A percentile compares a stretch with the other conserved stretches of the same genome.
These are phyloP conservation scores for Epinephelus coioides DNA, from an alignment of 2,797 vertebrate genomes.

Conservation along the genomic window DNA sequence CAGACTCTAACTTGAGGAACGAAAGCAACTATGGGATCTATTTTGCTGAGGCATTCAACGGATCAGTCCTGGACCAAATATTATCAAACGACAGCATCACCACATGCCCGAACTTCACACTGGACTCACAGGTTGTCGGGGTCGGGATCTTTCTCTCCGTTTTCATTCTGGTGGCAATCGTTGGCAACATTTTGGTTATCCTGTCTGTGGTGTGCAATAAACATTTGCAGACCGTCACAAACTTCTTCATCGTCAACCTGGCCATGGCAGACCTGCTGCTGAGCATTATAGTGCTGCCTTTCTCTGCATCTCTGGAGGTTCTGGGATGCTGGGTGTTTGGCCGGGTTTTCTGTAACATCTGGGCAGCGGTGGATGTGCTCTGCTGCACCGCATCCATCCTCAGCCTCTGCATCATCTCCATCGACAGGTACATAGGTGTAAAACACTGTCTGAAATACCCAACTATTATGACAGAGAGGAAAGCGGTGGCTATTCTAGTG, in stretches of 20 bases:
- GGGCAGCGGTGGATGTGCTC: conserved; percentile 99
- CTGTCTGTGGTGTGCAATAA: conserved; percentile 96
- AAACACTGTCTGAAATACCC: conserved; percentile 97
- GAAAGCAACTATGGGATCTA: conserved; percentile 88
- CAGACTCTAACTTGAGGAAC: conserved; percentile 89
- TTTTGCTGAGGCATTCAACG: conserved; percentile 78
- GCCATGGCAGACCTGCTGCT: conserved; percentile 96
- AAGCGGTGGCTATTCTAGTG: conserved; percentile 91
- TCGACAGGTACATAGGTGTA: conserved; percentile 97
- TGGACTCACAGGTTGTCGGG: conserved; percentile 89
- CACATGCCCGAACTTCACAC: conserved; percentile 84
- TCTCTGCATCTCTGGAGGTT: conserved; percentile 96
- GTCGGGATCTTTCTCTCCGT: conserved; percentile 91
- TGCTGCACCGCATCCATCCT: conserved; percentile 99
- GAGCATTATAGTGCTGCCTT: conserved; percentile 94
- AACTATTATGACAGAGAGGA: conserved; percentile 96
- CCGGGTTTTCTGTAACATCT: conserved; percentile 97
- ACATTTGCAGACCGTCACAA: conserved; percentile 96
- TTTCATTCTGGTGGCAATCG: conserved; percentile 94
- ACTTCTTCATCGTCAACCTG: conserved; percentile 98
- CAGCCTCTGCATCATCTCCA: conserved; percentile 97
- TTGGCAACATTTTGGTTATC: conserved; percentile 97
- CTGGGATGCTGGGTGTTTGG: conserved; percentile 97
- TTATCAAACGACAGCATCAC: conserved; percentile 82
- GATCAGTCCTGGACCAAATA: conserved; percentile 66